Percentiles rank a stretch among this genome's conserved stretches.
Evolutionary conservation across 1,140 invertebrate species (phyloP).

Genomic region (Hycleus cichorii): DNA sequence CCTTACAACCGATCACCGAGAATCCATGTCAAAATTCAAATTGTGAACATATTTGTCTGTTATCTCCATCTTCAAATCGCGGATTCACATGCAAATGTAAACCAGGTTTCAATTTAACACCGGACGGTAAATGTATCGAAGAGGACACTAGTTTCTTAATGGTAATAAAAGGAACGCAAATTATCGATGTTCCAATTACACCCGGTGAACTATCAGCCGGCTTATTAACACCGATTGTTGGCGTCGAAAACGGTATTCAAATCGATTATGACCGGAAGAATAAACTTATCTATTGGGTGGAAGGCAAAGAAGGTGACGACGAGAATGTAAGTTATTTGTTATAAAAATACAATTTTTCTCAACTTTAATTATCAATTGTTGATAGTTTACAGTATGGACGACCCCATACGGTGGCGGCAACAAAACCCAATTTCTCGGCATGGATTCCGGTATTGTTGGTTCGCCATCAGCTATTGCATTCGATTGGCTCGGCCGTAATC

Average conservation of each 20-base stretch:
- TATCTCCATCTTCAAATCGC: slow-evolving; percentile 61
- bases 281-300: slow-evolving; percentile 78
- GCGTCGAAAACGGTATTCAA: slow-evolving; percentile 80
- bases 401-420: slow-evolving; percentile 83
- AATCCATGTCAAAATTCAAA: slow-evolving; percentile 76
- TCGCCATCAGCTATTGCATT: slow-evolving; percentile 87
- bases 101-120: slow-evolving; percentile 68
- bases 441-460: slow-evolving; percentile 78
- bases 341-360: slow-evolving; percentile 1
- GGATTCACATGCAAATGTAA: slow-evolving; percentile 88
- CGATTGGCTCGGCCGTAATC: slow-evolving; percentile 92
- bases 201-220: slow-evolving; percentile 69
- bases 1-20: slow-evolving; percentile 75
- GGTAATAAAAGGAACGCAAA: slow-evolving; percentile 83
- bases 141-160: slow-evolving; percentile 85
- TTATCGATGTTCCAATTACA: slow-evolving; percentile 73
- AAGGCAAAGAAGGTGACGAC: slow-evolving; percentile 62
- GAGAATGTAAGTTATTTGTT: slow-evolving; percentile 51
- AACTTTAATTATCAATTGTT: slow-evolving; percentile 1
- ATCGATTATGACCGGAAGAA: slow-evolving; percentile 87
- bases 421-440: slow-evolving; percentile 71
- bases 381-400: slow-evolving; percentile 73
- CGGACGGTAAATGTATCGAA: slow-evolving; percentile 68
- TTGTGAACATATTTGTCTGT: slow-evolving; percentile 87
- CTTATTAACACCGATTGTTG: slow-evolving; percentile 80